A percentile compares a stretch with the other conserved stretches of the same genome.
phyloP scores from a whole-genome alignment of 2,797 vertebrate genomes.

The Phoxinus dragarum region DNA sequence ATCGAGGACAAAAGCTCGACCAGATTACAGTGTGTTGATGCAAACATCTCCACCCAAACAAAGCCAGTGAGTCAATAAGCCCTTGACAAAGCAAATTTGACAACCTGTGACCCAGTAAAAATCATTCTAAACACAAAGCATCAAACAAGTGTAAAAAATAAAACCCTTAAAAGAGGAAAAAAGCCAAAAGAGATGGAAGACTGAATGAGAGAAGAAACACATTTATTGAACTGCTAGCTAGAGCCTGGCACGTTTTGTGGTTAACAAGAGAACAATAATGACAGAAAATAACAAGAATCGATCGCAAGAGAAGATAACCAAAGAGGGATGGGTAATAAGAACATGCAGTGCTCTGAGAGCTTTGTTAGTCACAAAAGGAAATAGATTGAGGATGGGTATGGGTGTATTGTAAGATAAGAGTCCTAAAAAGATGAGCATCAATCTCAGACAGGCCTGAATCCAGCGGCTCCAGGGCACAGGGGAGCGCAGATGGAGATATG shows the following conservation, averaged over 20 bases:
- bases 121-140: neutral
- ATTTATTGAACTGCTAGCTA: neutral
- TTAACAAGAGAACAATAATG: neutral
- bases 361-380: conserved; percentile 29
- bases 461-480: neutral
- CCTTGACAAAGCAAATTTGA: conserved; percentile 29
- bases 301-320: neutral
- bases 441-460: conserved; percentile 31
- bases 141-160: conserved; percentile 6
- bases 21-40: conserved; percentile 51
- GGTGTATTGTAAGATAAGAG: conserved; percentile 37
- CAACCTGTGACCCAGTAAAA: conserved; percentile 6
- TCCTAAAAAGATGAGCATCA: conserved; percentile 27
- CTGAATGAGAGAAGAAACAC: neutral
- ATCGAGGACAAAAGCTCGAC: conserved; percentile 13
- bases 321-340: conserved; percentile 12
- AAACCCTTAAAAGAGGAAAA: neutral
- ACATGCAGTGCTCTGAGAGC: neutral
- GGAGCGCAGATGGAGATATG: conserved; percentile 41
- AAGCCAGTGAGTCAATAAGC: conserved; percentile 11
- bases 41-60: conserved; percentile 47
- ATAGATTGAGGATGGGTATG: neutral
- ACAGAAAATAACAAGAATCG: conserved; percentile 7
- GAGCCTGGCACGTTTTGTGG: neutral
- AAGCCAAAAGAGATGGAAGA: neutral